Conservation (phyloP, 1,140 invertebrate species). For the Bombus soroeensis region DNA sequence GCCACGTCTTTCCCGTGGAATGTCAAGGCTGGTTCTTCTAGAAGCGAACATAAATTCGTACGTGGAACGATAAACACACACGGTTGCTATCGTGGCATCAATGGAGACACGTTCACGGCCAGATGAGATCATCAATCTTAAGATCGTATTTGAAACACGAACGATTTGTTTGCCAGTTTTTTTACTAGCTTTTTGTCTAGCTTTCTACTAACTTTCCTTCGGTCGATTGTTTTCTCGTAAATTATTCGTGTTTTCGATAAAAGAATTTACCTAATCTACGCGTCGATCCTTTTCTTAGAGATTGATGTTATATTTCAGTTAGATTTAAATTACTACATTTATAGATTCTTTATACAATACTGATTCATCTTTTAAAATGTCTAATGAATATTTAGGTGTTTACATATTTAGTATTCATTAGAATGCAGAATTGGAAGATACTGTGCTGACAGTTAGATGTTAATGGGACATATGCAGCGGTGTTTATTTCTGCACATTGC, state of each 20-base stretch:
- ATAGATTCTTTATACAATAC: too few relatives aligned
- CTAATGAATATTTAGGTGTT: constrained; percentile 7
- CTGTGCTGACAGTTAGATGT: not conserved
- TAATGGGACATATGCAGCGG: not conserved
- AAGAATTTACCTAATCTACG: too few relatives aligned
- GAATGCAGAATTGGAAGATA: not conserved
- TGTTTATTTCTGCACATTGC: not conserved
- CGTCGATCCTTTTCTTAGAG: too few relatives aligned
- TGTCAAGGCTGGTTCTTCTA: constrained; percentile 60
- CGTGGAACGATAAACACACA: constrained; percentile 45
- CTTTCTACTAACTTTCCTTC: not conserved
- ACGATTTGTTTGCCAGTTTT: not conserved
- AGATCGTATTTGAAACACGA: constrained; percentile 22
- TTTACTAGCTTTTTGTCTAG: not conserved
- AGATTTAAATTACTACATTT: too few relatives aligned
- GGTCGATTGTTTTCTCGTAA: not conserved
- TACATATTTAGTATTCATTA: too few relatives aligned
- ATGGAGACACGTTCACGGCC: constrained; percentile 41
- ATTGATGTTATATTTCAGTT: too few relatives aligned
- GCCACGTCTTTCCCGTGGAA: constrained; percentile 60
- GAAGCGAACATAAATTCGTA: constrained; percentile 56
- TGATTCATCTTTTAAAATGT: too few relatives aligned
- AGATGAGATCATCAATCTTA: constrained; percentile 58
- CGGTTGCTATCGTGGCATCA: constrained; percentile 43
- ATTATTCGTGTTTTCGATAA: not conserved